A percentile compares a stretch with the other conserved stretches of the same genome.
Conservation (phyloP, 2,113 vertebrate genomes). For the Aix galericulata region DNA sequence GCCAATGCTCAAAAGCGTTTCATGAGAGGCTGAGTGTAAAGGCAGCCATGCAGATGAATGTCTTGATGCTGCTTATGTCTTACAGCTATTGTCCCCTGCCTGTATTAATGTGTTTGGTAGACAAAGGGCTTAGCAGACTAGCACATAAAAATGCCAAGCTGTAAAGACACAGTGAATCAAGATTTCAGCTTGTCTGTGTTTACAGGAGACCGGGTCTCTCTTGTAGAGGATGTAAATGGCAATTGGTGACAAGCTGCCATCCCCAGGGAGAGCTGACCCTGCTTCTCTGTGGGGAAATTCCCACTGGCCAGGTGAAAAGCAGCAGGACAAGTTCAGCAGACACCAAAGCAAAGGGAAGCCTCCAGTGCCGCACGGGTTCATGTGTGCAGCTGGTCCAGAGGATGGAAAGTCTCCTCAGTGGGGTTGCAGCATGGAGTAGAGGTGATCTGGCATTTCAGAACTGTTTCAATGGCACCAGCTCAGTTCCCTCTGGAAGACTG, state of each 20-base stretch:
- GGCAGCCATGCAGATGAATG: not conserved
- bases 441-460: not conserved
- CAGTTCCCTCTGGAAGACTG: not conserved
- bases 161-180: not conserved
- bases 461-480: not conserved
- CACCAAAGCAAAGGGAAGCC: not conserved
- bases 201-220: not conserved
- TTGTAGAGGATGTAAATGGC: not conserved
- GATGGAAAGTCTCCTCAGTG: not conserved
- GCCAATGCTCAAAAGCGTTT: not conserved
- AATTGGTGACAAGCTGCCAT: not conserved
- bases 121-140: not conserved
- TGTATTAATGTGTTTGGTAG: not conserved
- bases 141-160: not conserved
- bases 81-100: not conserved
- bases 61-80: not conserved
- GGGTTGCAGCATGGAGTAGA: not conserved
- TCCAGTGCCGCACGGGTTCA: not conserved
- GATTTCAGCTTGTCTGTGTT: not conserved
- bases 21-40: not conserved
- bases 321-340: not conserved
- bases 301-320: not conserved
- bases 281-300: not conserved
- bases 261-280: accelerated
- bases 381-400: not conserved